Evolutionary conservation across 2,888 invertebrate genomes (phyloP).

Genomic region (Meganola albula): DNA sequence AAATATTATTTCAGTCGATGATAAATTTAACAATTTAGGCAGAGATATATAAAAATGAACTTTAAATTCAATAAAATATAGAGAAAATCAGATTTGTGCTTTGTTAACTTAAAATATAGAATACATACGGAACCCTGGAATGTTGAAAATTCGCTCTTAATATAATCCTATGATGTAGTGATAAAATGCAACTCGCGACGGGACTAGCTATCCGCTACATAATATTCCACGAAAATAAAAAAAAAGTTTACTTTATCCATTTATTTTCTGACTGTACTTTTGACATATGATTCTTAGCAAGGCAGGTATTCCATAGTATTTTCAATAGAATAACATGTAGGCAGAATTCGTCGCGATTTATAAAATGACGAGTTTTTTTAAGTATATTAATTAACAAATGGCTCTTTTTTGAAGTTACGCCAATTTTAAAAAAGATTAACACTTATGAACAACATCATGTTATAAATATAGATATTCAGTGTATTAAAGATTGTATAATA

Average conservation of each 20-base stretch:
- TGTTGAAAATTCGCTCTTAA: slow-evolving; percentile 65
- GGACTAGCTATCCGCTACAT: slow-evolving; percentile 65
- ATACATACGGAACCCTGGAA: slow-evolving; percentile 61
- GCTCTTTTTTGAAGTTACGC: slow-evolving; percentile 28
- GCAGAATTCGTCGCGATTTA: slow-evolving; percentile 60
- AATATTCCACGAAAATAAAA: slow-evolving; percentile 46
- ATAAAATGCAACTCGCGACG: slow-evolving; percentile 69
- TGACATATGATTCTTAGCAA: background rate
- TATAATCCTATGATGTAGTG: slow-evolving; percentile 54
- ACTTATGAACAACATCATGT: slow-evolving; percentile 31
- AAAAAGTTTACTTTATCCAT: slow-evolving; percentile 16
- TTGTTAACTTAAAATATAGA: slow-evolving; percentile 43
- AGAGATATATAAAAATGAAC: slow-evolving; percentile 29
- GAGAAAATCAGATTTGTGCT: slow-evolving; percentile 44
- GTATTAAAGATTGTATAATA: slow-evolving; percentile 21
- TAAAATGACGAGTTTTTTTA: slow-evolving; percentile 33
- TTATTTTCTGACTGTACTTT: slow-evolving; percentile 11
- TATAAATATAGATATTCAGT: slow-evolving; percentile 24
- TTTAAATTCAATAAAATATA: slow-evolving; percentile 9
- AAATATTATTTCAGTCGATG: slow-evolving; percentile 59
- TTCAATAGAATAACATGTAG: slow-evolving; percentile 61
- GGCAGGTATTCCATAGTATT: slow-evolving; percentile 17
- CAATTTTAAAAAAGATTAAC: slow-evolving; percentile 34
- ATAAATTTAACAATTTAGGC: slow-evolving; percentile 40
- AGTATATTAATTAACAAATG: slow-evolving; percentile 29